Percentiles rank a stretch among this genome's conserved stretches.
phyloP scores from a whole-genome alignment of 2,797 vertebrate genomes.

The Selene dorsalis region DNA sequence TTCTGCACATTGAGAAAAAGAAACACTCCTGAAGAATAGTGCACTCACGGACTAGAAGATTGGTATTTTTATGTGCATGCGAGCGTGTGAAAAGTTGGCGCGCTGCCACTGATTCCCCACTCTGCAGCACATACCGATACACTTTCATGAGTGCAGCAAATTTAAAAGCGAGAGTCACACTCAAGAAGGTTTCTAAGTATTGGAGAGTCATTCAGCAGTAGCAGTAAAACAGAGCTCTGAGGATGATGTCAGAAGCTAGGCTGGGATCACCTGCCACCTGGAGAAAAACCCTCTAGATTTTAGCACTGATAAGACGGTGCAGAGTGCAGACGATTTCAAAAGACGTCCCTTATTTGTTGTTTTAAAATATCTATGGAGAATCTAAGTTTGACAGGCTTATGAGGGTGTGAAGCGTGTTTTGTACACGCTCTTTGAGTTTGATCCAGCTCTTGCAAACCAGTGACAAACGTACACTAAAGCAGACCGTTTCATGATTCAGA shows the following conservation, averaged over 20 bases:
- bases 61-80: constrained; percentile 69
- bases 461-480: constrained; percentile 33
- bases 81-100: constrained; percentile 74
- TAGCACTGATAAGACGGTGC: constrained; percentile 75
- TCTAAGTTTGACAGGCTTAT: constrained; percentile 77
- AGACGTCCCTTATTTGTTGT: constrained; percentile 81
- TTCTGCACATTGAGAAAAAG: constrained; percentile 34
- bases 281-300: constrained; percentile 77
- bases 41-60: constrained; percentile 50
- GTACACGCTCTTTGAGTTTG: constrained; percentile 55
- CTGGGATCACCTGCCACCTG: constrained; percentile 83
- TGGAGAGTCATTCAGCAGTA: constrained; percentile 67
- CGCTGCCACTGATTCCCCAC: constrained; percentile 41
- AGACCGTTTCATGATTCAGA: constrained; percentile 30
- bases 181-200: constrained; percentile 57
- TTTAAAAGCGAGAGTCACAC: constrained; percentile 59
- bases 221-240: constrained; percentile 64
- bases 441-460: constrained; percentile 52
- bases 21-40: constrained; percentile 45
- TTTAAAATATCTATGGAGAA: constrained; percentile 75
- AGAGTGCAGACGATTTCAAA: constrained; percentile 74
- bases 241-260: constrained; percentile 70
- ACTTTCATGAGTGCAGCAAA: constrained; percentile 38
- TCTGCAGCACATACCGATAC: constrained; percentile 45
- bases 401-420: constrained; percentile 74